phyloP scores from a whole-genome alignment of 2,797 vertebrate species.

The Molossus alvarezi region DNA sequence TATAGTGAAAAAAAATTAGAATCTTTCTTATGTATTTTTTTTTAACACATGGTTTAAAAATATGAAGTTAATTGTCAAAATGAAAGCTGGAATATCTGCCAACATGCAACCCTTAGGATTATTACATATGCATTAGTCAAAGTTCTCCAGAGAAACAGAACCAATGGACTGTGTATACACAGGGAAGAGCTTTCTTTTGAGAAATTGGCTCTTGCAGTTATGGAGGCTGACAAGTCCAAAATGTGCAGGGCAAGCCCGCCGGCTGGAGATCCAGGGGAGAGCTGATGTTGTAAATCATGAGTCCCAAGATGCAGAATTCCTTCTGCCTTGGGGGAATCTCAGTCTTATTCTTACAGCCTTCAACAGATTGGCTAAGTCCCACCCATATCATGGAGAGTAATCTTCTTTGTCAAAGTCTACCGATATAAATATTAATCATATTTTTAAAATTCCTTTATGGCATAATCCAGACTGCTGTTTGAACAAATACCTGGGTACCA shows the following conservation, averaged over 20 bases:
- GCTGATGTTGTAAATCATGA: not conserved
- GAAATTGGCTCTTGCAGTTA: not conserved
- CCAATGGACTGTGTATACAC: not conserved
- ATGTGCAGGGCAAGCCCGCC: not conserved
- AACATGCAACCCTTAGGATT: not conserved
- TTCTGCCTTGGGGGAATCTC: not conserved
- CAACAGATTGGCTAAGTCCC: not conserved
- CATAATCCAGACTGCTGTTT: not conserved
- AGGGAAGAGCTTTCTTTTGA: not conserved
- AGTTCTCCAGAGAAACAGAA: constrained; percentile 34
- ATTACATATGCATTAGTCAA: not conserved
- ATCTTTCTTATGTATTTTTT: not conserved
- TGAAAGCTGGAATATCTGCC: not conserved
- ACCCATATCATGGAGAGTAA: not conserved
- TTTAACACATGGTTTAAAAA: not conserved
- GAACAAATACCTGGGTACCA: not conserved
- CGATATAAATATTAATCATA: not conserved
- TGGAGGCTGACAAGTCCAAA: not conserved
- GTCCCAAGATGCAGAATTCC: not conserved
- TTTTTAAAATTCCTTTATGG: not conserved
- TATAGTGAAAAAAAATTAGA: constrained; percentile 35
- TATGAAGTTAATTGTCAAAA: constrained; percentile 10
- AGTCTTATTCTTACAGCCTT: constrained; percentile 19
- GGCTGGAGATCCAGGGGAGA: not conserved
- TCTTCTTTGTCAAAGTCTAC: not conserved